These are phyloP conservation scores for Albula glossodonta DNA, from an alignment of 2,113 vertebrate genomes.

Conservation along the genomic window DNA sequence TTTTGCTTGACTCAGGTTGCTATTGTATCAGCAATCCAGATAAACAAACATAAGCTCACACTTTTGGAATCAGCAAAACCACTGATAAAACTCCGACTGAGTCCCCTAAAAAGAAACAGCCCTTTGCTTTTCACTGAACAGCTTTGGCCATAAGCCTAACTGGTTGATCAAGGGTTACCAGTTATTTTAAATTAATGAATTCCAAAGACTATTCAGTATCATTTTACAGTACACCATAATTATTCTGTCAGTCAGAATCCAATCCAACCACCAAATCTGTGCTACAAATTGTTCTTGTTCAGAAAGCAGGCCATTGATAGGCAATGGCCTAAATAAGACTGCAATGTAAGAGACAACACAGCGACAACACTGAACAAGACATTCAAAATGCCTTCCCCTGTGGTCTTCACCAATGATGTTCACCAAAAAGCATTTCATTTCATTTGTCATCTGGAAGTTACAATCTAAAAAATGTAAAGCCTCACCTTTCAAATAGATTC, in stretches of 20 bases:
- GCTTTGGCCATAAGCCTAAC: neutral
- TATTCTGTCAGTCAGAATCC: neutral
- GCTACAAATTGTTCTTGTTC: neutral
- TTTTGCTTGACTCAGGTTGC: neutral
- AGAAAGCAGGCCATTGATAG: neutral
- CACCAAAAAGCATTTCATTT: neutral
- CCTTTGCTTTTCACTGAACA: neutral
- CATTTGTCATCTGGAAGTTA: neutral
- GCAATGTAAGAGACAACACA: neutral
- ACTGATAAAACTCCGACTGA: too few species aligned
- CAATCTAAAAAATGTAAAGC: neutral
- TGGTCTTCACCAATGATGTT: neutral
- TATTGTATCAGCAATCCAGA: too few species aligned
- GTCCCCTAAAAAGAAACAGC: neutral
- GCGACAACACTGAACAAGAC: neutral
- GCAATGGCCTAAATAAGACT: neutral
- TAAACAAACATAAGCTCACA: too few species aligned
- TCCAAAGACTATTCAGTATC: neutral
- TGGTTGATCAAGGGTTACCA: neutral
- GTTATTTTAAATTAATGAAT: neutral
- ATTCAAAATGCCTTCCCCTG: too few species aligned
- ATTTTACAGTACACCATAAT: neutral
- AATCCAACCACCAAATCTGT: neutral
- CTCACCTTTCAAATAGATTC: neutral
- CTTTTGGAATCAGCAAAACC: too few species aligned